Percentiles rank a stretch among this genome's conserved stretches.
These are phyloP conservation scores for Gephyroberyx darwinii DNA, from an alignment of 2,797 vertebrate genomes.

Conservation along the genomic window DNA sequence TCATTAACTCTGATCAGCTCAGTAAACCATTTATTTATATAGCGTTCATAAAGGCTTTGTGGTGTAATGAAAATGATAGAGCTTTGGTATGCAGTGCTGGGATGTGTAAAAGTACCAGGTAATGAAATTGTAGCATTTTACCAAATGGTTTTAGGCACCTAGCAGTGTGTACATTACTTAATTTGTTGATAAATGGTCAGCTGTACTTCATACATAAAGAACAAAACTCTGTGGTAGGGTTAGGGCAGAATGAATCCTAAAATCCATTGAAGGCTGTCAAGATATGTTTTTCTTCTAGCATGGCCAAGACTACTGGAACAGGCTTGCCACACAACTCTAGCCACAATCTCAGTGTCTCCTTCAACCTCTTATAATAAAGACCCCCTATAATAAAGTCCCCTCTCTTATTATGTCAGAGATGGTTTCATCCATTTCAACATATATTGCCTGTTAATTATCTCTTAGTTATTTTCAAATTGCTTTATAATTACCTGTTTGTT, in stretches of 20 bases:
- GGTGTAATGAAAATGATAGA: not conserved
- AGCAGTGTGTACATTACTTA: not conserved
- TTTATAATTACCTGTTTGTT: not conserved
- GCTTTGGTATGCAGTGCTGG: too few relatives aligned
- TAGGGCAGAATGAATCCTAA: too few relatives aligned
- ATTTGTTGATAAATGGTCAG: not conserved
- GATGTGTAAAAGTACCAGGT: too few relatives aligned
- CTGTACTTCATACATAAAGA: too few relatives aligned
- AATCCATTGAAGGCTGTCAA: too few relatives aligned
- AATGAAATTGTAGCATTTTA: not conserved
- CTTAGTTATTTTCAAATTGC: not conserved
- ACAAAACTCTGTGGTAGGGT: too few relatives aligned
- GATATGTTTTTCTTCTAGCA: too few relatives aligned
- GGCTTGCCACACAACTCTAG: too few relatives aligned
- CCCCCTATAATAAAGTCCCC: too few relatives aligned
- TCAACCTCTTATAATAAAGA: too few relatives aligned
- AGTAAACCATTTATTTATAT: not conserved
- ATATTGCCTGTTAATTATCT: not conserved
- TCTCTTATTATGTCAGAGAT: not conserved
- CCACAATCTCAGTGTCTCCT: too few relatives aligned
- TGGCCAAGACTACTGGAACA: too few relatives aligned
- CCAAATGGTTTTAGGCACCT: not conserved
- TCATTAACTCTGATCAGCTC: not conserved
- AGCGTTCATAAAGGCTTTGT: not conserved
- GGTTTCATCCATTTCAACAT: not conserved